A percentile compares a stretch with the other conserved stretches of the same genome.
Evolutionary conservation across 2,113 vertebrate species (phyloP).

Genomic region (Rousettus leschenaultii): DNA sequence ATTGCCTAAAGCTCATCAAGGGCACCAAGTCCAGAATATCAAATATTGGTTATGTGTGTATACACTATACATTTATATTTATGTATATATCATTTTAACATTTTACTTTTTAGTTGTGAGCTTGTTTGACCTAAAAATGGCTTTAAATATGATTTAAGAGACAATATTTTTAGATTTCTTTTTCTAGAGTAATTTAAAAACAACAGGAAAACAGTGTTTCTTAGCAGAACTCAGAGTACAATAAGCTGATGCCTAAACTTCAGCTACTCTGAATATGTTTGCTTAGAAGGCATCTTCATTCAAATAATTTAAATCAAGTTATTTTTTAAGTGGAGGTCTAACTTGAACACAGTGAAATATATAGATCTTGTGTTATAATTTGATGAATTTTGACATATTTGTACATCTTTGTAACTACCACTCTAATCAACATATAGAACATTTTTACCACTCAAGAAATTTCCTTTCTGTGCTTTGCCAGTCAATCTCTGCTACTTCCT

Average conservation of each 20-base stretch:
- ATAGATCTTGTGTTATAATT: not conserved
- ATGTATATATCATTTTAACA: not conserved
- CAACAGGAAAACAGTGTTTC: not conserved
- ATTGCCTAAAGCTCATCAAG: not conserved
- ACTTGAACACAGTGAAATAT: not conserved
- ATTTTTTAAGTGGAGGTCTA: not conserved
- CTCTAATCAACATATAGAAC: not conserved
- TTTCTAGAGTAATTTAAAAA: not conserved
- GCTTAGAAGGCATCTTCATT: not conserved
- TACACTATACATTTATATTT: not conserved
- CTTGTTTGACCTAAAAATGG: not conserved
- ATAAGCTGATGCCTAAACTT: not conserved
- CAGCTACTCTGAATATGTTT: not conserved
- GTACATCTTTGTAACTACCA: not conserved
- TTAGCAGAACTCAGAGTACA: not conserved
- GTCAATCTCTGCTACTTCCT: not conserved
- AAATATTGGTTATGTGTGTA: not conserved
- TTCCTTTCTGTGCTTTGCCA: not conserved
- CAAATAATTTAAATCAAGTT: not conserved
- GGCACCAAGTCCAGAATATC: not conserved
- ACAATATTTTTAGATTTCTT: slow-evolving; percentile 19
- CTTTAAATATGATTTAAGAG: not conserved
- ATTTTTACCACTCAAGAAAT: not conserved
- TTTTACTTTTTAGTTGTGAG: not conserved
- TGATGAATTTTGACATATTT: not conserved